Conservation (phyloP, 2,888 invertebrate genomes). For the Plusia festucae region DNA sequence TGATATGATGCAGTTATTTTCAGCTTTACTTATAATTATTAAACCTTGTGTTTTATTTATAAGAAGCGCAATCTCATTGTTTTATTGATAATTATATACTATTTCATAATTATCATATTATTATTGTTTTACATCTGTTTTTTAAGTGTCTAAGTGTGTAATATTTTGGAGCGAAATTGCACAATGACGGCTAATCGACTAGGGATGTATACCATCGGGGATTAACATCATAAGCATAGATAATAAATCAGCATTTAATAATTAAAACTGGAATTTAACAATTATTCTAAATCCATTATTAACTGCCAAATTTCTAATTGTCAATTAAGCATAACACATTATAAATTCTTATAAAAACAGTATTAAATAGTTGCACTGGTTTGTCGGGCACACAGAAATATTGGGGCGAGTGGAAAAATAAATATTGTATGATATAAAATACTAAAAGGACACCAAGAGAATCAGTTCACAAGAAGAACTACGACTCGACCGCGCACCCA, state of each 20-base stretch:
- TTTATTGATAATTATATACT: not conserved
- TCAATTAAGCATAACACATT: conserved; percentile 53
- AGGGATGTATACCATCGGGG: conserved; percentile 15
- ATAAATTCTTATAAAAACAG: conserved; percentile 37
- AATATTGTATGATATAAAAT: not conserved
- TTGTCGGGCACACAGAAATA: conserved; percentile 54
- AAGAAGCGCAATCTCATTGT: not conserved
- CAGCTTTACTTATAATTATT: too few relatives aligned
- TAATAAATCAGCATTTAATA: conserved; percentile 30
- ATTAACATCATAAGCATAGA: conserved; percentile 31
- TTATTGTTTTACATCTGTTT: too few relatives aligned
- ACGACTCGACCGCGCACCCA: too few relatives aligned
- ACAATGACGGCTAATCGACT: not conserved
- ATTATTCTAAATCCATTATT: conserved; percentile 40
- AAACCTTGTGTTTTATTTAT: not conserved
- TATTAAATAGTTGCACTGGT: conserved; percentile 59
- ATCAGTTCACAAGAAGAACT: too few relatives aligned
- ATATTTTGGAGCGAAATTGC: not conserved
- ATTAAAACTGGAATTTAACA: conserved; percentile 36
- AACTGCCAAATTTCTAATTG: conserved; percentile 54
- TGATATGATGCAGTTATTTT: not conserved
- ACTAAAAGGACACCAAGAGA: too few relatives aligned
- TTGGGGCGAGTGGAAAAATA: conserved; percentile 24
- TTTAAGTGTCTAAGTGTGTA: too few relatives aligned
- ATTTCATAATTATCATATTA: too few relatives aligned